Evolutionary conservation across 2,888 invertebrate species (phyloP).

Genomic region (Thereva nobilitata): DNA sequence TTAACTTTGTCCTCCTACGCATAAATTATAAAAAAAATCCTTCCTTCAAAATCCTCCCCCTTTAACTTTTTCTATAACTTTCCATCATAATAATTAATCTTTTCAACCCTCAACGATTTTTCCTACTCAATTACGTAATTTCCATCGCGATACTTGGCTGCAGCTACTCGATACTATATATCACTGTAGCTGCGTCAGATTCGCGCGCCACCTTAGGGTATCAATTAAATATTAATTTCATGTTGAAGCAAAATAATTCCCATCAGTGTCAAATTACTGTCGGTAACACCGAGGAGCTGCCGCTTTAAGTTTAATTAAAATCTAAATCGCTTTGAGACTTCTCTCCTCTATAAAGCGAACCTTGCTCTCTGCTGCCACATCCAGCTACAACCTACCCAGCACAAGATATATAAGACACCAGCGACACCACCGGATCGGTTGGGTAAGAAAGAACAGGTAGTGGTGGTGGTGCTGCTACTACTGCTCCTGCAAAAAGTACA

Average conservation of each 20-base stretch:
- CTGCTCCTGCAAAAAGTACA: too few species aligned
- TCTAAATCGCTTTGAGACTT: conserved; percentile 22
- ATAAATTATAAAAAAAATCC: neutral
- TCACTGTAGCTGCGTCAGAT: neutral
- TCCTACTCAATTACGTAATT: conserved; percentile 20
- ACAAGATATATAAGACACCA: too few species aligned
- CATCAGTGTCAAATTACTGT: conserved; percentile 24
- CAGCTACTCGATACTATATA: neutral
- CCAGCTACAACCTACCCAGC: too few species aligned
- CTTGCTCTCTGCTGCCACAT: neutral
- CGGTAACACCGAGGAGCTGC: conserved; percentile 19
- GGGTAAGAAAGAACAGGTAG: too few species aligned
- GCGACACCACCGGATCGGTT: too few species aligned
- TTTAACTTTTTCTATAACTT: neutral
- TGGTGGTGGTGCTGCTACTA: too few species aligned
- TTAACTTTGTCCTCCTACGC: too few species aligned
- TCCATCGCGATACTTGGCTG: neutral
- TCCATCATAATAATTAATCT: neutral
- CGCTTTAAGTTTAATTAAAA: conserved; percentile 25
- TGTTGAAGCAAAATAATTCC: conserved; percentile 31
- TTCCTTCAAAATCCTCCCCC: too few species aligned
- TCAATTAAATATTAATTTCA: conserved; percentile 33
- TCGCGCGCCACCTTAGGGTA: conserved; percentile 7
- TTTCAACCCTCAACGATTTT: neutral
- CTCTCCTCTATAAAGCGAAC: neutral